phyloP scores from a whole-genome alignment of 35 echinoderm and acorn worm genomes.

The Apostichopus californicus region DNA sequence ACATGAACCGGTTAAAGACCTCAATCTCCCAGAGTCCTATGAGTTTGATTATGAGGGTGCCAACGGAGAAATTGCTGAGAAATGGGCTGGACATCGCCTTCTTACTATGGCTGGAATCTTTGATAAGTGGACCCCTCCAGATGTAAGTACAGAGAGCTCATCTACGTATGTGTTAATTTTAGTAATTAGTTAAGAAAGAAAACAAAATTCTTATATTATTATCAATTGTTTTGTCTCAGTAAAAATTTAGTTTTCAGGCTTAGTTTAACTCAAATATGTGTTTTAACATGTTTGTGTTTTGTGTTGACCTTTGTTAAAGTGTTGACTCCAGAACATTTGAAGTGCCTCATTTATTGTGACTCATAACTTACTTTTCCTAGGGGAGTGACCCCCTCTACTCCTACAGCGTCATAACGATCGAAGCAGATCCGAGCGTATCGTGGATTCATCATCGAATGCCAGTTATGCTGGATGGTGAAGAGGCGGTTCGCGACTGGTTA shows the following conservation, averaged over 20 bases:
- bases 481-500: slow-evolving; percentile 81
- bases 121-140: slow-evolving; percentile 79
- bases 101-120: slow-evolving; percentile 96
- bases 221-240: not conserved
- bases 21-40: slow-evolving; percentile 7
- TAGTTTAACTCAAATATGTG: not conserved
- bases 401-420: slow-evolving; percentile 84
- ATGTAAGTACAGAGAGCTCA: slow-evolving; percentile 49
- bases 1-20: slow-evolving; percentile 49
- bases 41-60: slow-evolving; percentile 36
- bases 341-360: too few species aligned
- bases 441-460: slow-evolving; percentile 96
- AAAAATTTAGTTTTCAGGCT: not conserved
- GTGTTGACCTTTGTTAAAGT: not conserved
- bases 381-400: slow-evolving; percentile 79
- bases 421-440: slow-evolving; percentile 63
- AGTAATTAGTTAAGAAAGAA: too few species aligned
- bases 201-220: not conserved
- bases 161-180: not conserved
- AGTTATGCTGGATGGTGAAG: slow-evolving; percentile 83
- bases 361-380: slow-evolving; percentile 39
- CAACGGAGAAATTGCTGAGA: slow-evolving; percentile 19
- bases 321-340: not conserved
- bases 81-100: slow-evolving; percentile 83
- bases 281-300: not conserved